Percentiles rank a stretch among this genome's conserved stretches.
Conservation (phyloP, 2,113 vertebrate genomes). For the Thamnophis sirtalis region DNA sequence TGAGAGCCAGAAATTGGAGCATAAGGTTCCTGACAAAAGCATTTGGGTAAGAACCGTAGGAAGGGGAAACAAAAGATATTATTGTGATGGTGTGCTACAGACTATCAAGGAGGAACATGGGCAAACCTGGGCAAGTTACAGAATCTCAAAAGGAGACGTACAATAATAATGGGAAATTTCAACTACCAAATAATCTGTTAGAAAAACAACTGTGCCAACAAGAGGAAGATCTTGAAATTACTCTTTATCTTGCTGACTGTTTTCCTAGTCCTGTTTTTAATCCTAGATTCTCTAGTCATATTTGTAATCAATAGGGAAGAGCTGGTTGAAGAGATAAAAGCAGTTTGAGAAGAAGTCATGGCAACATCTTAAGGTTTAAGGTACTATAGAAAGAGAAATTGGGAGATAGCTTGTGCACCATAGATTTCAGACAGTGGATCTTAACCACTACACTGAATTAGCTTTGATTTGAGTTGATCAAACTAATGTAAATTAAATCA, state of each 20-base stretch:
- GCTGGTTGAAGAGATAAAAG: background rate
- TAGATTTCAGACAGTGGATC: background rate
- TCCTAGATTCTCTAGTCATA: too few species aligned
- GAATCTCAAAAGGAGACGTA: background rate
- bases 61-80: background rate
- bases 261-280: background rate
- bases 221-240: background rate
- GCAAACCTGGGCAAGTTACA: background rate
- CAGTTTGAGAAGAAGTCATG: background rate
- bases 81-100: background rate
- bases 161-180: background rate
- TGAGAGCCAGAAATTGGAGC: background rate
- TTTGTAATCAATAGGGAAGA: background rate
- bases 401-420: background rate
- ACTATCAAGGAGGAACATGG: background rate
- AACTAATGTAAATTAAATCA: background rate
- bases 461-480: background rate
- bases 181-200: background rate
- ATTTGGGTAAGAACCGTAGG: background rate
- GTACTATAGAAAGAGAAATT: background rate
- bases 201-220: background rate
- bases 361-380: background rate
- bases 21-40: background rate
- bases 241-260: background rate
- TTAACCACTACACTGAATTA: background rate